Conservation (phyloP, 2,797 vertebrate genomes). For the Epinephelus awoara region DNA sequence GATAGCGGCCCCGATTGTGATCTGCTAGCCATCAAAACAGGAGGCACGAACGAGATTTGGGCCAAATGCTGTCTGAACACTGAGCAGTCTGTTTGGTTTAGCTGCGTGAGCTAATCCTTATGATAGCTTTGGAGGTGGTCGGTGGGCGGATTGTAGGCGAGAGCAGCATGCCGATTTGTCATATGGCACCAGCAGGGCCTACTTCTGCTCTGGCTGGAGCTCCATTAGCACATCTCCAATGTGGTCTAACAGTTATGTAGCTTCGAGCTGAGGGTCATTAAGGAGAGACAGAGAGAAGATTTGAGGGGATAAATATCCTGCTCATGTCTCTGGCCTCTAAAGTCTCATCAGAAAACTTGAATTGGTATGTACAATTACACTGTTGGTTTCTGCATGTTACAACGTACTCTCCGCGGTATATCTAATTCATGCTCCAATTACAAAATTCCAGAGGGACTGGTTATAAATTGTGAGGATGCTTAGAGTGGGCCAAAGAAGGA, state of each 20-base stretch:
- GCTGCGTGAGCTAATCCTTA: conserved; percentile 84
- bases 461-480: conserved; percentile 72
- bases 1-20: conserved; percentile 60
- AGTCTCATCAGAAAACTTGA: conserved; percentile 55
- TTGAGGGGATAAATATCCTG: conserved; percentile 51
- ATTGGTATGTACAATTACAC: conserved; percentile 49
- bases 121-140: conserved; percentile 83
- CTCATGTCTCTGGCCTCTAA: conserved; percentile 47
- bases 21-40: conserved; percentile 76
- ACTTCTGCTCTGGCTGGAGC: conserved; percentile 80
- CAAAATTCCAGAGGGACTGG: conserved; percentile 72
- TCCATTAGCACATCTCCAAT: conserved; percentile 80
- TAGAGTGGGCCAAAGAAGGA: conserved; percentile 53
- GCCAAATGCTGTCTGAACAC: conserved; percentile 79
- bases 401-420: conserved; percentile 59
- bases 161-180: conserved; percentile 85
- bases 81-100: conserved; percentile 81
- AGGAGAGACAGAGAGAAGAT: conserved; percentile 41
- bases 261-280: conserved; percentile 66
- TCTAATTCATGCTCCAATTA: conserved; percentile 80
- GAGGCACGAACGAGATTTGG: conserved; percentile 75
- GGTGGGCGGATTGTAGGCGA: conserved; percentile 84
- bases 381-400: conserved; percentile 52
- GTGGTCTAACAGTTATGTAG: conserved; percentile 76
- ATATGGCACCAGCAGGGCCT: conserved; percentile 84